Evolutionary conservation across 2,888 invertebrate species (phyloP), one percentile per base, ranked within the genome.

Genomic region (Pollenia griseotomentosa): DNA sequence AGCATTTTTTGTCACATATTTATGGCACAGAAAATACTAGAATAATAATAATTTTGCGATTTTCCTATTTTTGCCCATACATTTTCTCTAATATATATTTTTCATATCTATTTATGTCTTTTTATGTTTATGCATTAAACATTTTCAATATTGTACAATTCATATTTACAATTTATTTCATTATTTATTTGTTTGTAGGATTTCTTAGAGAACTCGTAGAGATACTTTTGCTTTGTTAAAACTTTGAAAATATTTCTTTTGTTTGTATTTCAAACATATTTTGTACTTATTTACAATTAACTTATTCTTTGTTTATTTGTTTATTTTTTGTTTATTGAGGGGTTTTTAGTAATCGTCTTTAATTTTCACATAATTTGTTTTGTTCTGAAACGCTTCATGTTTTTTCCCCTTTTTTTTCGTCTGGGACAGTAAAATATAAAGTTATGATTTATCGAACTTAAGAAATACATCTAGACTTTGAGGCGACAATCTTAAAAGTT

Each of bases 291-390:
- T 0, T 46, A 65, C 33, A 4, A 33, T 65, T 46, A 12, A 46
- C 19, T 63, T 42, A 42, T 63, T 42, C 0, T 23, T 19, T 61
- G 19, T 57, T 8, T 11, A 55, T 73, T 70, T 61, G 9, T 59
- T 63, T 42, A 5, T 59, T 19, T 70, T 70, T 66, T 59, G n/a
- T 44, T 48, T 61, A 48, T n/a, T 63, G 8, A 61, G 16, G 63
- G 46, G 9, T 70, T 61, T 16, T 5, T 57, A 55, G 40, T 84
- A 79, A 79, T 74, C 75, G 73, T 66, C 46, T 68, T 66, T 84
- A 73, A 68, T 73, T 74, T 78, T 77, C 51, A 66, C 79, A 74
- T 66, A 73, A 78, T 78, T 73, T 51, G 40, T 48, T 73, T 77
- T 53, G 14, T 44, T 53, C 19, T 61, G 10, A n/a, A 42, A 16